A percentile compares a stretch with the other conserved stretches of the same genome.
phyloP scores from a whole-genome alignment of 1,140 invertebrate species.

The Drosophila setifemur region DNA sequence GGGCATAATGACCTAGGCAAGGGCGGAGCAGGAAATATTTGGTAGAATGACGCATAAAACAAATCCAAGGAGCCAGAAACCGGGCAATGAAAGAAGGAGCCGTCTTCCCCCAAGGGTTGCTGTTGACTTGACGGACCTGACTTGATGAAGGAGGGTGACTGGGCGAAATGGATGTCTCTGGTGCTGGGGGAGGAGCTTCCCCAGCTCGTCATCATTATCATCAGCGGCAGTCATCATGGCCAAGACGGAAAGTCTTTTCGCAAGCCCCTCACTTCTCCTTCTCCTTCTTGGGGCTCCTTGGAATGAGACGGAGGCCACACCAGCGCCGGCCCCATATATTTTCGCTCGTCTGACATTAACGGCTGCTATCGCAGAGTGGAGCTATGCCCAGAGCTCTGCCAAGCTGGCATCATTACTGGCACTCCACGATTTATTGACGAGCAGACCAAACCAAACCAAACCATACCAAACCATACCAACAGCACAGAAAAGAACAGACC shows the following conservation, averaged over 20 bases:
- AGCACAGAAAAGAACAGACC: conserved; percentile 16
- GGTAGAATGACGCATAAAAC: conserved; percentile 72
- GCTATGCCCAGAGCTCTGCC: conserved; percentile 53
- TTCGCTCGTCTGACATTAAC: conserved; percentile 82
- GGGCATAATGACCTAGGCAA: conserved; percentile 71
- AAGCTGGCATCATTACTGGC: conserved; percentile 78
- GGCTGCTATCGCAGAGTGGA: conserved; percentile 77
- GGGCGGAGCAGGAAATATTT: conserved; percentile 66
- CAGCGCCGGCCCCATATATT: conserved; percentile 67
- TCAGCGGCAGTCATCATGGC: conserved; percentile 57
- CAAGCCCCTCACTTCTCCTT: too few relatives aligned
- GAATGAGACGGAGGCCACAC: not conserved
- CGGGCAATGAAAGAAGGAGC: not conserved
- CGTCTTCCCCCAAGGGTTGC: conserved; percentile 50
- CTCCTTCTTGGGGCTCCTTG: not conserved
- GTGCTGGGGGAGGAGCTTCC: conserved; percentile 2
- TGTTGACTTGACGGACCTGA: conserved; percentile 64
- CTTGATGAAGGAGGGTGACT: conserved; percentile 39
- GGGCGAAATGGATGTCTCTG: conserved; percentile 19
- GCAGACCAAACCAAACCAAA: conserved; percentile 31
- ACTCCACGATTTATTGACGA: conserved; percentile 78
- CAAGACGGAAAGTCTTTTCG: conserved; percentile 61
- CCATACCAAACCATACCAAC: conserved; percentile 38
- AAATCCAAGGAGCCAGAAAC: conserved; percentile 54
- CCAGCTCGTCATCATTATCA: conserved; percentile 52